Conservation (phyloP, 2,113 vertebrate species). For the Fregetta grallaria region DNA sequence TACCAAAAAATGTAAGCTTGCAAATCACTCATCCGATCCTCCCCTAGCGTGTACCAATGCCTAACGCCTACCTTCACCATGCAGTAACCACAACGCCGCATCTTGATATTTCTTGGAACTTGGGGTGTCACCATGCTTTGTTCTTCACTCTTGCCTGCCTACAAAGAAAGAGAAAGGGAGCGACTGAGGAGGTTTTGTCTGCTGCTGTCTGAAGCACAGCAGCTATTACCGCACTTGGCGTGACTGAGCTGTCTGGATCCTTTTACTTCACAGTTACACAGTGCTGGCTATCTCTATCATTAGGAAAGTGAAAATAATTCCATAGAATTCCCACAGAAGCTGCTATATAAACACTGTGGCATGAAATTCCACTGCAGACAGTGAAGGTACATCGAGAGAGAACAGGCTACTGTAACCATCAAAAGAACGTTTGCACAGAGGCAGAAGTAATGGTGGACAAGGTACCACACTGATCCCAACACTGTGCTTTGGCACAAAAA, state of each 20-base stretch:
- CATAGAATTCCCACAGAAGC: neutral
- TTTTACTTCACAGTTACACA: neutral
- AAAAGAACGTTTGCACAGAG: neutral
- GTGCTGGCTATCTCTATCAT: neutral
- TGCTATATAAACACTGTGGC: neutral
- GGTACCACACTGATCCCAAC: neutral
- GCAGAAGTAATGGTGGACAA: neutral
- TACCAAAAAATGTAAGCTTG: neutral
- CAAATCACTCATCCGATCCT: neutral
- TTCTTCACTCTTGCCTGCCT: conserved; percentile 75
- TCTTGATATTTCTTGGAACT: conserved; percentile 58
- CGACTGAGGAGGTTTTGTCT: neutral
- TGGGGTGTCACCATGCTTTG: conserved; percentile 74
- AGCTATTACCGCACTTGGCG: neutral
- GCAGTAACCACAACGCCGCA: conserved; percentile 87
- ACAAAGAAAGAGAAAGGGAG: conserved; percentile 1
- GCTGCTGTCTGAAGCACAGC: neutral
- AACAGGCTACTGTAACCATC: neutral
- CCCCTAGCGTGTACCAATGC: fast-evolving
- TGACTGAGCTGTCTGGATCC: neutral
- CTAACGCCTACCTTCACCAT: conserved; percentile 82
- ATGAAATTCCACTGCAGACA: neutral
- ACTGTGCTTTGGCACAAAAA: neutral
- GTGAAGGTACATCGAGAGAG: neutral
- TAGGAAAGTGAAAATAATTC: neutral